A percentile compares a stretch with the other conserved stretches of the same genome.
phyloP scores from a whole-genome alignment of 2,113 vertebrate species.

The Notiomystis cincta region DNA sequence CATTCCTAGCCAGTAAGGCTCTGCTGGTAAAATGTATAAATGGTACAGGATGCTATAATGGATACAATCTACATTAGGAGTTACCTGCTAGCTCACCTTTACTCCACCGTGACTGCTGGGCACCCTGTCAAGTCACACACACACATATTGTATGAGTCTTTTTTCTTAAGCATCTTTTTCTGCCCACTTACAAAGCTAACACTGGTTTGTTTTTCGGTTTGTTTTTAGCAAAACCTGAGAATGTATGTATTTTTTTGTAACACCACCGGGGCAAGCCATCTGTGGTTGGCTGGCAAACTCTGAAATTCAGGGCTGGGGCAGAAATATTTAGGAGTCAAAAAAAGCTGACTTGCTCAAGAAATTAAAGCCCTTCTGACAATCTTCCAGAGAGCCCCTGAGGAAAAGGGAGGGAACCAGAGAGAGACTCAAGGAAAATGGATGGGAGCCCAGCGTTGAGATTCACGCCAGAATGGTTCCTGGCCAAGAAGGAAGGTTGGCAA shows the following conservation, averaged over 20 bases:
- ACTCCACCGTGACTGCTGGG: not conserved
- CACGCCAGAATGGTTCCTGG: slow-evolving; percentile 57
- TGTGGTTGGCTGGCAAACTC: slow-evolving; percentile 39
- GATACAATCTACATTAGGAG: not conserved
- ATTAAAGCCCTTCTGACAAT: slow-evolving; percentile 71
- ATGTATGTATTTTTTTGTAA: not conserved
- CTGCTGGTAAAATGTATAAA: not conserved
- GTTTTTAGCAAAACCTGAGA: slow-evolving; percentile 43
- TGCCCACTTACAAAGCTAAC: slow-evolving; percentile 7
- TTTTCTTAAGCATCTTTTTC: not conserved
- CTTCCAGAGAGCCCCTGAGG: slow-evolving; percentile 62
- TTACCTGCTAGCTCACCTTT: not conserved
- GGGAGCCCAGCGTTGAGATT: slow-evolving; percentile 58
- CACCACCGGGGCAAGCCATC: not conserved
- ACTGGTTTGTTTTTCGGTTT: slow-evolving; percentile 39
- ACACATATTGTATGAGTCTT: not conserved
- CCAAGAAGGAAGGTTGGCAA: slow-evolving; percentile 68
- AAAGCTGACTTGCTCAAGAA: slow-evolving; percentile 68
- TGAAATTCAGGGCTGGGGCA: slow-evolving; percentile 36
- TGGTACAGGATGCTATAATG: not conserved
- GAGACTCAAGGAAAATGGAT: slow-evolving; percentile 67
- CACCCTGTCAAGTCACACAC: not conserved
- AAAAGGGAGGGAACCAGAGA: slow-evolving; percentile 56
- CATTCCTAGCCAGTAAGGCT: not conserved
- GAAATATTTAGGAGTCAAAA: slow-evolving; percentile 59